Conservation (phyloP, 2,797 vertebrate genomes). For the Pangasius krempfi region DNA sequence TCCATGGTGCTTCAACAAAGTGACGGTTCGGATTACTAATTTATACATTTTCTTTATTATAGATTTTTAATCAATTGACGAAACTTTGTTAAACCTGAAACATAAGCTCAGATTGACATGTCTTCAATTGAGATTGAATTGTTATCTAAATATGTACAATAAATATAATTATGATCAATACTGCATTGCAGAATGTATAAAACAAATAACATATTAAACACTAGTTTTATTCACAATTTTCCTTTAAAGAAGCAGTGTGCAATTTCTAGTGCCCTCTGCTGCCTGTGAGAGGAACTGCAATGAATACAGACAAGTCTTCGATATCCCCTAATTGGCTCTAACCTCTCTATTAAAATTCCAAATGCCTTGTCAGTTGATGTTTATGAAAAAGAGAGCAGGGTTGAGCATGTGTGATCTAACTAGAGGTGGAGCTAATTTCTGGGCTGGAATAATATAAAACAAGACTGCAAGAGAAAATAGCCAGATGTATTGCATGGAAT, state of each 20-base stretch:
- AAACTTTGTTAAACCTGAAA: background rate
- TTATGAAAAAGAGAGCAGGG: background rate
- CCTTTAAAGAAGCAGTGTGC: background rate
- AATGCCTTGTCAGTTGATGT: background rate
- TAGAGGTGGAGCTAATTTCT: background rate
- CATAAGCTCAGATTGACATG: background rate
- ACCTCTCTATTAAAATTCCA: background rate
- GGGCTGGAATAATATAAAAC: background rate
- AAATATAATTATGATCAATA: background rate
- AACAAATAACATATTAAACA: background rate
- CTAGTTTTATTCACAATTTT: background rate
- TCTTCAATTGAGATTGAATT: background rate
- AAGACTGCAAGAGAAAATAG: background rate
- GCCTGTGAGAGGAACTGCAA: background rate
- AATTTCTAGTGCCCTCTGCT: background rate
- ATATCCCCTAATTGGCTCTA: background rate
- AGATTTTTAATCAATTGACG: too few species aligned
- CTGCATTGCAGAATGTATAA: background rate
- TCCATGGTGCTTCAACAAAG: background rate
- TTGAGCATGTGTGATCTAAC: background rate
- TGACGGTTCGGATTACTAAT: too few species aligned
- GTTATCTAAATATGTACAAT: background rate
- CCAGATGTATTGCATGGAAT: background rate
- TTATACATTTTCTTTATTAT: background rate
- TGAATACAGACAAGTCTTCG: background rate